Evolutionary conservation across 2,797 vertebrate species (phyloP), one percentile per base, ranked within the genome.

Genomic region (Poecilia picta): DNA sequence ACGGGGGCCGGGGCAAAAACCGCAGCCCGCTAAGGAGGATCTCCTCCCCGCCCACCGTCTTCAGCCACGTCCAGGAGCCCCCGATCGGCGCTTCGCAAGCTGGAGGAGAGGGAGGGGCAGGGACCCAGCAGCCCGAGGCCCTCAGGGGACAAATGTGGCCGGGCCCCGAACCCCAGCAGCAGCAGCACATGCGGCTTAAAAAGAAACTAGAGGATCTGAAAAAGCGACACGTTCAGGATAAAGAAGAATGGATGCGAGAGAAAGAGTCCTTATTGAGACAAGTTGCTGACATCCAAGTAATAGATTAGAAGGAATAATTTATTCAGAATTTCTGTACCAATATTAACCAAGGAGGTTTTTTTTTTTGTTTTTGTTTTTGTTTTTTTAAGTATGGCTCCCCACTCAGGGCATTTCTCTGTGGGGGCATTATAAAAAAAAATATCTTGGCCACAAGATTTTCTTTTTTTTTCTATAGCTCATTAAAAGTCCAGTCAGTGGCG

Each of bases 251-350:
- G 95, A 93, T 92, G 85, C 91, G 90, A 2, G 95, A 95, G 85
- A 97, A 96, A 85, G 92, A 95, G 85, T 89, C 68, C 43, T 86
- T 97, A 83, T 86, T 96, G 86, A 96, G 95, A 92, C 93, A 96
- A 93, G 93, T 95, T 89, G 95, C 95, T 74, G 91, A 96, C 51
- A 94, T 96, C 88, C 93, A 97, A 96, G 94, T 96, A 95, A 93
- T 75, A 84, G 36, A 43, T 83, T 51, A 28, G 51, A 82, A 76
- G 78, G 73, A 78, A 8, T 10, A 20, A 23, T 55, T 59, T 59
- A 28, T 59, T 59, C 28, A 59, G 28, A 5, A 66, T 23, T 31
- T 72, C n/a, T 47, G 45, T 18, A 47, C 15, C n/a, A 41, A 10
- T 18, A 47, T 11, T 72, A 33, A 18, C 4, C 18, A 33, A 72